Base-by-base conservation (phyloP, 2,113 vertebrate species). In the Aix galericulata region DNA sequence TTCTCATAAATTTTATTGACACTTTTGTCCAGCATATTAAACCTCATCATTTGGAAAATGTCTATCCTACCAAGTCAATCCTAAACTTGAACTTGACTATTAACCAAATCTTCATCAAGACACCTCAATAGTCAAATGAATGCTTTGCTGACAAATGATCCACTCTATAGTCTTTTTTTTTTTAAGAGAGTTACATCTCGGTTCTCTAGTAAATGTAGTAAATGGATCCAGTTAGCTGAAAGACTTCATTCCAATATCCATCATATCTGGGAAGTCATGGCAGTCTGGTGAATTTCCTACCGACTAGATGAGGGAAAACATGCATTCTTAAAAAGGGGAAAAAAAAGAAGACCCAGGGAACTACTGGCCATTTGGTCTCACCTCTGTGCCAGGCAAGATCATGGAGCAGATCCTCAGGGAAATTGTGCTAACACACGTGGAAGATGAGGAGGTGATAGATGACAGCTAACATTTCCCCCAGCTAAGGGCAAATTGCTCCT, bases 41-140 rank as follows among this genome's bases (percentile, higher is more conserved):
- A 60, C 2, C 3, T 3, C 73, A 7, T 50, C 26, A 50, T 56
- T 59, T 48, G 34, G 6, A 68, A 80, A 59, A 56, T 0, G 1
- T 60, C 4, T 86, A 17, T 58, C 15, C 4, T 11, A 50, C 14
- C 17, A 15, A 26, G 8, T 22, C 62, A 36, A 53, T 68, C 50
- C 29, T 63, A 76, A 63, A 59, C 3, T 29, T 20, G 48, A 7
- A 38, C 7, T 13, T 7, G 12, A 0, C 40, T 72, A 38, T 48
- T 72, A 68, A 53, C 4, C 6, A 34, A 46, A 60, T 46, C 48
- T 31, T 34, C 9, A 80, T 4, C 2, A 1, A 89, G 13, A 86
- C 3, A 32, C 1, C 2, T 88, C 8, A 52, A 9, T 46, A 11
- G 13, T 80, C 21, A 87, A 74, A 67, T 38, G 1, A 67, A 34